phyloP scores from a whole-genome alignment of 1,140 invertebrate genomes.

The Drosophila sturtevanti region DNA sequence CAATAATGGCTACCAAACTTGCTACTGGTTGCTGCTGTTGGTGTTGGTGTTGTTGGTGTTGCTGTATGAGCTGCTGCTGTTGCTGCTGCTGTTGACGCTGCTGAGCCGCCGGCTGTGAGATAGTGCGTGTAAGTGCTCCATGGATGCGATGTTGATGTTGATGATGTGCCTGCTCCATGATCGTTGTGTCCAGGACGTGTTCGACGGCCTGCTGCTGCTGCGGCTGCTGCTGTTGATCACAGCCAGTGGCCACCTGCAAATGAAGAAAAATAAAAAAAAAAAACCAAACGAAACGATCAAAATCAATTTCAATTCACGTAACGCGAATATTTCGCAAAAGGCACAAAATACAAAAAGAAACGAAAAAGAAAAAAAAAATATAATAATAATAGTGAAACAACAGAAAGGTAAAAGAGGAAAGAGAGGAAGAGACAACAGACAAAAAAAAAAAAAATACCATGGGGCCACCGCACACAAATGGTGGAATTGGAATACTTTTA shows the following conservation, averaged over 20 bases:
- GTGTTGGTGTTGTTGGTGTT: conserved; percentile 49
- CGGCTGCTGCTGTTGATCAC: conserved; percentile 54
- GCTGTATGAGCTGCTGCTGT: conserved; percentile 44
- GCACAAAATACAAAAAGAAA: conserved; percentile 17
- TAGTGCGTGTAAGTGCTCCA: conserved; percentile 67
- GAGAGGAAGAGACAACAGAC: conserved; percentile 13
- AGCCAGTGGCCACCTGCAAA: conserved; percentile 60
- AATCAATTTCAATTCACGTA: conserved; percentile 61
- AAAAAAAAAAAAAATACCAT: conserved; percentile 21
- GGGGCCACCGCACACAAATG: conserved; percentile 27
- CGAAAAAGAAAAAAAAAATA: too few relatives aligned
- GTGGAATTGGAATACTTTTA: conserved; percentile 59
- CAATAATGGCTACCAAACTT: conserved; percentile 82
- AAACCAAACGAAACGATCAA: conserved; percentile 36
- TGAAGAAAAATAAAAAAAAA: conserved; percentile 33
- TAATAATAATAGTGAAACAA: too few relatives aligned
- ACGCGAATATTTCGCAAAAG: conserved; percentile 55
- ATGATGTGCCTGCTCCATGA: conserved; percentile 44
- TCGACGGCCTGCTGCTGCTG: conserved; percentile 35
- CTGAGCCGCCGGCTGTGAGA: conserved; percentile 71
- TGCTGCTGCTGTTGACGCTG: conserved; percentile 41
- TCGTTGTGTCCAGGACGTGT: conserved; percentile 38
- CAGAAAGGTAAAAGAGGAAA: conserved; percentile 21
- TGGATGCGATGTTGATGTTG: conserved; percentile 57
- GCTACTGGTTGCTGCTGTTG: conserved; percentile 45